Evolutionary conservation across 2,888 invertebrate genomes (phyloP).

Genomic region (Eristalis tenax): DNA sequence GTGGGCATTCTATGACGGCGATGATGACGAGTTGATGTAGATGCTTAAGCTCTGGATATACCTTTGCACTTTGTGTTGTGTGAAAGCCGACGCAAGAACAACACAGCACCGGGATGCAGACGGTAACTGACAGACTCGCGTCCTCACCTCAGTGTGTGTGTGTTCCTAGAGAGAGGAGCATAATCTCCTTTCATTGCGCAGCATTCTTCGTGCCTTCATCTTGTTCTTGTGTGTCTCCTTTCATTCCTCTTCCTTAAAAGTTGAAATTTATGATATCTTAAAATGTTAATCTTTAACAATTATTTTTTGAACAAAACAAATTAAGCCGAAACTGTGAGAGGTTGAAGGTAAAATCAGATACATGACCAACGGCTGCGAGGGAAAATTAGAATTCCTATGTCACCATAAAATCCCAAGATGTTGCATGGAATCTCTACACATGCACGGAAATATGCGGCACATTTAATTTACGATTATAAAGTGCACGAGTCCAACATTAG

Average conservation of each 20-base stretch:
- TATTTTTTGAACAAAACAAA: slow-evolving; percentile 72
- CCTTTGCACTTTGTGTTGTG: slow-evolving; percentile 39
- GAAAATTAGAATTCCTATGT: slow-evolving; percentile 58
- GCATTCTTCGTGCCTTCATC: neutral
- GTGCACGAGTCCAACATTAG: slow-evolving; percentile 67
- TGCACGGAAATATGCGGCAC: slow-evolving; percentile 39
- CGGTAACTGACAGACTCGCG: slow-evolving; percentile 17
- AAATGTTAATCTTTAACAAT: slow-evolving; percentile 72
- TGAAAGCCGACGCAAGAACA: slow-evolving; percentile 36
- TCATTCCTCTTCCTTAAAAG: slow-evolving; percentile 22
- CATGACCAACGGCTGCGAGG: slow-evolving; percentile 3
- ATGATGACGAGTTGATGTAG: slow-evolving; percentile 60
- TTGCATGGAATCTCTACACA: neutral
- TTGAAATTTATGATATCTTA: slow-evolving; percentile 70
- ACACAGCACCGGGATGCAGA: slow-evolving; percentile 30
- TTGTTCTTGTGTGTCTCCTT: neutral
- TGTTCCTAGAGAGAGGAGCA: slow-evolving; percentile 29
- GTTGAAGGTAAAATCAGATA: slow-evolving; percentile 2
- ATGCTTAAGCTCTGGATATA: slow-evolving; percentile 45
- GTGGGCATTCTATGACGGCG: slow-evolving; percentile 50
- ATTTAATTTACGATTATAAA: slow-evolving; percentile 66
- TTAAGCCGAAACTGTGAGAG: slow-evolving; percentile 64
- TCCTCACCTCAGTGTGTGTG: neutral
- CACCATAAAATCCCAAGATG: slow-evolving; percentile 15
- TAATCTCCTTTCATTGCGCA: neutral